Evolutionary conservation across 1,140 invertebrate genomes (phyloP).

Genomic region (Calosoma granatense): DNA sequence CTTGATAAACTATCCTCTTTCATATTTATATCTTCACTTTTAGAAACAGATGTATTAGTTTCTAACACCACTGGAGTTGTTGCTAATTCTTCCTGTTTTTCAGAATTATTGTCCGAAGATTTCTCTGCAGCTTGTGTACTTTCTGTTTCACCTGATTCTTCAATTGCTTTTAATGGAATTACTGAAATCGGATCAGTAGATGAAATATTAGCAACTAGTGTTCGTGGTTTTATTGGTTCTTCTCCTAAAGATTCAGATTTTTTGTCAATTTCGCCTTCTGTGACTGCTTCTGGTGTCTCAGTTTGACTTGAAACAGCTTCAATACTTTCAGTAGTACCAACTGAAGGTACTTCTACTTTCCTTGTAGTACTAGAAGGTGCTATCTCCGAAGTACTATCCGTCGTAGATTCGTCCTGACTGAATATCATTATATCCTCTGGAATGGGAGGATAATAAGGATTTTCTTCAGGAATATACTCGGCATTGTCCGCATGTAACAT

Average conservation of each 20-base stretch:
- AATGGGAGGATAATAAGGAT: constrained; percentile 33
- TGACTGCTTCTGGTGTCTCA: background rate
- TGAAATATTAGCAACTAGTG: constrained; percentile 13
- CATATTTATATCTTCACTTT: too few species aligned
- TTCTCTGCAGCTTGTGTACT: too few species aligned
- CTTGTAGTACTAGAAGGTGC: too few species aligned
- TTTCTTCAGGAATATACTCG: constrained; percentile 24
- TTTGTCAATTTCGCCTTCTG: constrained; percentile 8
- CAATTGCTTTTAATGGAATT: constrained; percentile 11
- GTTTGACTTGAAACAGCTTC: too few species aligned
- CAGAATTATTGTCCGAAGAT: too few species aligned
- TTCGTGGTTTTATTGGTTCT: constrained; percentile 11
- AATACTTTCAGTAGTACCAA: background rate
- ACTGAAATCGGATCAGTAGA: too few species aligned
- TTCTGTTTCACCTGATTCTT: constrained; percentile 3
- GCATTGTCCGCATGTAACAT: constrained; percentile 13
- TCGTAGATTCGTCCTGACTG: constrained; percentile 11
- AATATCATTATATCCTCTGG: constrained; percentile 27
- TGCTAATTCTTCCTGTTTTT: too few species aligned
- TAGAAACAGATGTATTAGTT: too few species aligned
- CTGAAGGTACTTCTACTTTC: too few species aligned
- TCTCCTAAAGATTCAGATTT: background rate
- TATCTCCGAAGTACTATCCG: too few species aligned
- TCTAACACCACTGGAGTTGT: too few species aligned
- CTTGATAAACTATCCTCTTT: too few species aligned